Conservation (phyloP, 2,797 vertebrate species). For the Myoxocephalus aenaeus region DNA sequence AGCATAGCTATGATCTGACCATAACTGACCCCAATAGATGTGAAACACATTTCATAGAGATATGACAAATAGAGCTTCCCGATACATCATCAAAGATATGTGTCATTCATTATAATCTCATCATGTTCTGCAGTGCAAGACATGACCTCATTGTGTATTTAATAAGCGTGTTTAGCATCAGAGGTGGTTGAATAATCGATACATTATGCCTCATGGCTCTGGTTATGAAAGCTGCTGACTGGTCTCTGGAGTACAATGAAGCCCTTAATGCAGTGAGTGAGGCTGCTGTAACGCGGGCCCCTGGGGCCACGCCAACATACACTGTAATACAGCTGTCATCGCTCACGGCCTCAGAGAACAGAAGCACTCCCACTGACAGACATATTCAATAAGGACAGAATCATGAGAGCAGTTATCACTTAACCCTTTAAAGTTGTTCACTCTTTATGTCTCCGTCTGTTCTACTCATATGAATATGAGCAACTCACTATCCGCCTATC, state of each 20-base stretch:
- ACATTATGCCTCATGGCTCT: too few species aligned
- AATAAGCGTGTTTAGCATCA: not conserved
- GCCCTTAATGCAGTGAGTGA: not conserved
- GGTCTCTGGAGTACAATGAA: not conserved
- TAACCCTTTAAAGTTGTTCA: too few species aligned
- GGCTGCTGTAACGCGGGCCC: not conserved
- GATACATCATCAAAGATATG: too few species aligned
- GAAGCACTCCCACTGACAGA: not conserved
- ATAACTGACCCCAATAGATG: not conserved
- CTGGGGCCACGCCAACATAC: slow-evolving; percentile 7
- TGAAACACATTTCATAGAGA: not conserved
- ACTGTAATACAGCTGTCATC: slow-evolving; percentile 17
- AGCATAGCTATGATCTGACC: not conserved
- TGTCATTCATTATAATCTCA: too few species aligned
- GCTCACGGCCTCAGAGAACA: slow-evolving; percentile 14
- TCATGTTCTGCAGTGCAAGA: too few species aligned
- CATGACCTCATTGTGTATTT: not conserved
- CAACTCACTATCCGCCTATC: too few species aligned
- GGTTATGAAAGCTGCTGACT: not conserved
- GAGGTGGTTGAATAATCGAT: not conserved
- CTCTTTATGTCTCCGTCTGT: too few species aligned
- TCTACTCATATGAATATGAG: too few species aligned
- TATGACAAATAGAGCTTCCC: too few species aligned
- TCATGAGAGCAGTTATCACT: not conserved
- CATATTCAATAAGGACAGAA: not conserved